phyloP scores from a whole-genome alignment of 2,888 invertebrate species.

The Drosophila mettleri region DNA sequence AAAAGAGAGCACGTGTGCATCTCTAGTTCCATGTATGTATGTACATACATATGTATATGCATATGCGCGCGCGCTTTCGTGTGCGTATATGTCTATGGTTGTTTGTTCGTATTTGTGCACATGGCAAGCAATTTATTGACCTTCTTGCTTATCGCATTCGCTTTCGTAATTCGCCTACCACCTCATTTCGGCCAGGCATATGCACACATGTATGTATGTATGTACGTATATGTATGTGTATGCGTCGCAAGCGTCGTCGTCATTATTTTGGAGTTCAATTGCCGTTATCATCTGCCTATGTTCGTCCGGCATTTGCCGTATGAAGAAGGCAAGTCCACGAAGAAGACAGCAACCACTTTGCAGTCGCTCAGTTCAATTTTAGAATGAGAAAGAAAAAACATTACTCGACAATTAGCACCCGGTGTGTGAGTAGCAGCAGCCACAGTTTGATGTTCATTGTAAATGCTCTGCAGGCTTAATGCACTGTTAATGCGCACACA shows the following conservation, averaged over 20 bases:
- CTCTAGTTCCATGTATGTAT: slow-evolving; percentile 8
- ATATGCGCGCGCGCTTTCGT: slow-evolving; percentile 13
- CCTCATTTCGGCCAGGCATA: slow-evolving; percentile 29
- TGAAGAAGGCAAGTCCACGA: slow-evolving; percentile 25
- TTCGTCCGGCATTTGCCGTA: slow-evolving; percentile 13
- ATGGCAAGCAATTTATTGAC: slow-evolving; percentile 73
- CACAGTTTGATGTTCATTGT: slow-evolving; percentile 43
- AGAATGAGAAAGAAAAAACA: slow-evolving; percentile 11
- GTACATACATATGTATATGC: not conserved
- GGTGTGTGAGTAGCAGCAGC: slow-evolving; percentile 18
- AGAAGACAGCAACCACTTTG: slow-evolving; percentile 26
- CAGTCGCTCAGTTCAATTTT: slow-evolving; percentile 26
- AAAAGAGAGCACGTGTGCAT: slow-evolving; percentile 7
- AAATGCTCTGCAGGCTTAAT: slow-evolving; percentile 1
- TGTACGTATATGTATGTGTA: not conserved
- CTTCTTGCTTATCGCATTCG: slow-evolving; percentile 73
- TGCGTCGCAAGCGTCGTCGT: slow-evolving; percentile 17
- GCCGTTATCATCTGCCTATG: slow-evolving; percentile 41
- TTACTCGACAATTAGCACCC: slow-evolving; percentile 46
- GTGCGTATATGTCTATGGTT: slow-evolving; percentile 5
- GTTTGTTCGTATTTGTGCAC: slow-evolving; percentile 32
- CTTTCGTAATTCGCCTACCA: slow-evolving; percentile 50
- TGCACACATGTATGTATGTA: not conserved
- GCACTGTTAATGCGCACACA: slow-evolving; percentile 6
- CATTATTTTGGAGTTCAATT: slow-evolving; percentile 32